Percentiles rank a stretch among this genome's conserved stretches.
Evolutionary conservation across 1,140 invertebrate species (phyloP).

Genomic region (Heliconius hewitsoni): DNA sequence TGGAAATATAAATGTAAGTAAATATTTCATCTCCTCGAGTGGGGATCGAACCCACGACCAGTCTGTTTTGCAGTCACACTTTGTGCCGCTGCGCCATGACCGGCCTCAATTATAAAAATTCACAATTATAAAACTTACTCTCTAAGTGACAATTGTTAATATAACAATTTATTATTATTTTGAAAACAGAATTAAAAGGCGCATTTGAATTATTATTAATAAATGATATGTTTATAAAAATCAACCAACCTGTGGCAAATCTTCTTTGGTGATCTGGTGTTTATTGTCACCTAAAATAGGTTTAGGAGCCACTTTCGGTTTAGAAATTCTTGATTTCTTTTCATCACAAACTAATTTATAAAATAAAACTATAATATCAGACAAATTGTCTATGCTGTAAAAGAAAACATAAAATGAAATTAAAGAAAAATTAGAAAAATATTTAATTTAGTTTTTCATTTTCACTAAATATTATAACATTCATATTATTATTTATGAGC

Average conservation of each 20-base stretch:
- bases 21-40: too few relatives aligned
- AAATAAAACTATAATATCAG: slow-evolving; percentile 70
- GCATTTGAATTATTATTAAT: not conserved
- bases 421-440: too few relatives aligned
- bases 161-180: too few relatives aligned
- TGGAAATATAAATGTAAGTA: too few relatives aligned
- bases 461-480: not conserved
- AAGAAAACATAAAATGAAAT: slow-evolving; percentile 16
- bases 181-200: not conserved
- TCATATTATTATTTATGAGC: not conserved
- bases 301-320: slow-evolving; percentile 79
- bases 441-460: too few relatives aligned
- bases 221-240: not conserved
- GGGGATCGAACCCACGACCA: too few relatives aligned
- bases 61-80: too few relatives aligned
- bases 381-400: slow-evolving; percentile 76
- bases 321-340: slow-evolving; percentile 66
- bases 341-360: slow-evolving; percentile 77
- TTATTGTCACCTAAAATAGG: slow-evolving; percentile 75
- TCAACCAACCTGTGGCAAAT: slow-evolving; percentile 71
- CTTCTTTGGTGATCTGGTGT: slow-evolving; percentile 78
- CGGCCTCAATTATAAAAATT: too few relatives aligned
- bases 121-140: too few relatives aligned
- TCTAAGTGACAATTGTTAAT: too few relatives aligned
- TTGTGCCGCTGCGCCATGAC: too few relatives aligned